Evolutionary conservation across 1,140 invertebrate species (phyloP).

Genomic region (Solenopsis invicta): DNA sequence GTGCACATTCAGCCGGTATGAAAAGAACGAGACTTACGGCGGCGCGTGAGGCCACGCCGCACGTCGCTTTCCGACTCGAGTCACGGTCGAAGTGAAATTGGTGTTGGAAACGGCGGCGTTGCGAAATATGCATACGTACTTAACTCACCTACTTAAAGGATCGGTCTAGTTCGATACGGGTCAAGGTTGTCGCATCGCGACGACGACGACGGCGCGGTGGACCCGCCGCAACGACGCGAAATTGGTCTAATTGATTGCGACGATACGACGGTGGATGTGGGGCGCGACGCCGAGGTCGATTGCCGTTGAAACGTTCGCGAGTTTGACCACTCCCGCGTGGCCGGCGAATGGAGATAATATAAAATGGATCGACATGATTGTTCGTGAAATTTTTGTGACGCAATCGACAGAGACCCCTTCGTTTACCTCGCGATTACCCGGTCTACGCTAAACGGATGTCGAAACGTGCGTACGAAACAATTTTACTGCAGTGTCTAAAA

Average conservation of each 20-base stretch:
- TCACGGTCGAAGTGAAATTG: constrained; percentile 86
- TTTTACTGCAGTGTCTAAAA: no score
- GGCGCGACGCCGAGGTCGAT: not conserved
- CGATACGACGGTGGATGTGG: not conserved
- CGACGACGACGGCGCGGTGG: not conserved
- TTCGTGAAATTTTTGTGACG: not conserved
- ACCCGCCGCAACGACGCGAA: not conserved
- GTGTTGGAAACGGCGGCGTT: constrained; percentile 75
- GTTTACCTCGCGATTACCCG: not conserved
- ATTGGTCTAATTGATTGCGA: constrained; percentile 7
- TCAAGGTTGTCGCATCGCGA: constrained; percentile 79
- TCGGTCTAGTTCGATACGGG: constrained; percentile 79
- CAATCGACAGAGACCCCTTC: not conserved
- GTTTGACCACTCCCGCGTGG: not conserved
- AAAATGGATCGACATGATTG: not conserved
- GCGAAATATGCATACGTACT: constrained; percentile 80
- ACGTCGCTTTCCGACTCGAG: constrained; percentile 77
- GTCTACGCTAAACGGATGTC: no score
- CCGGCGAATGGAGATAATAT: not conserved
- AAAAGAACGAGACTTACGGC: constrained; percentile 24
- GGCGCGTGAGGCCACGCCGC: constrained; percentile 32
- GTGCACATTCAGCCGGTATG: not conserved
- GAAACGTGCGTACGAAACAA: not conserved
- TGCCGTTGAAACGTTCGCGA: not conserved
- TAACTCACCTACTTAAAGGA: constrained; percentile 77